Evolutionary conservation across 1,140 invertebrate genomes (phyloP).

Genomic region (Trialeurodes vaporariorum): DNA sequence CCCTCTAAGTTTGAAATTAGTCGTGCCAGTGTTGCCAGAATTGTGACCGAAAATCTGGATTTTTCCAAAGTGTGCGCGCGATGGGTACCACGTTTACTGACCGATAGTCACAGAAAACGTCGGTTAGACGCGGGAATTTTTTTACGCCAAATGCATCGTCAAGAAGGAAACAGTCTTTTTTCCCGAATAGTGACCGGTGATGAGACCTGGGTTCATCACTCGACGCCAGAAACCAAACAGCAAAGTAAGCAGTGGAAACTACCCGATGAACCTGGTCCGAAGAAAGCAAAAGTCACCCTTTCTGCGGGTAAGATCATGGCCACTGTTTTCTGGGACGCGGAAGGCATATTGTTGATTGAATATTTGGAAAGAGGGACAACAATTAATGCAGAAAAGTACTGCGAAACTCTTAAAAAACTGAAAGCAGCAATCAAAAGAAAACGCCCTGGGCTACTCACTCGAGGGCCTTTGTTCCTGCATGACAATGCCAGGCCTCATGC

Average conservation of each 20-base stretch:
- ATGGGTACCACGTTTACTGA: not conserved
- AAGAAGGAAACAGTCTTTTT: too few relatives aligned
- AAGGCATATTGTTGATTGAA: constrained; percentile 25
- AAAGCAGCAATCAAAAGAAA: constrained; percentile 4
- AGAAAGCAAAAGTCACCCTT: too few relatives aligned
- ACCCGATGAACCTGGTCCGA: constrained; percentile 11
- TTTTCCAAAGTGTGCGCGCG: not conserved
- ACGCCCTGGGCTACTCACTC: constrained; percentile 4
- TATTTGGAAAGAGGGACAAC: constrained; percentile 23
- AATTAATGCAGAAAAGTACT: constrained; percentile 24
- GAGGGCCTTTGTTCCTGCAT: too few relatives aligned
- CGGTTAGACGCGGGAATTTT: not conserved
- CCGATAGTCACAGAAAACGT: not conserved
- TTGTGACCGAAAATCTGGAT: not conserved
- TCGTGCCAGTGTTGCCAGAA: not conserved
- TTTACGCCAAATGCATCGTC: too few relatives aligned
- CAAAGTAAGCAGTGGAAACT: constrained; percentile 19
- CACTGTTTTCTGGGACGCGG: too few relatives aligned
- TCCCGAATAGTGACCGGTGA: constrained; percentile 23
- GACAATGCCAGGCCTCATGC: too few relatives aligned
- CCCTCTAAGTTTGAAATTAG: not conserved
- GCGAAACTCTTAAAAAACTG: constrained; percentile 18
- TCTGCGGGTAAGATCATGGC: too few relatives aligned
- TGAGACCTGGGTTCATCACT: constrained; percentile 25
- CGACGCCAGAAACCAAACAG: constrained; percentile 24